Evolutionary conservation across 2,113 vertebrate genomes (phyloP).

Genomic region (Sebastes fasciatus): DNA sequence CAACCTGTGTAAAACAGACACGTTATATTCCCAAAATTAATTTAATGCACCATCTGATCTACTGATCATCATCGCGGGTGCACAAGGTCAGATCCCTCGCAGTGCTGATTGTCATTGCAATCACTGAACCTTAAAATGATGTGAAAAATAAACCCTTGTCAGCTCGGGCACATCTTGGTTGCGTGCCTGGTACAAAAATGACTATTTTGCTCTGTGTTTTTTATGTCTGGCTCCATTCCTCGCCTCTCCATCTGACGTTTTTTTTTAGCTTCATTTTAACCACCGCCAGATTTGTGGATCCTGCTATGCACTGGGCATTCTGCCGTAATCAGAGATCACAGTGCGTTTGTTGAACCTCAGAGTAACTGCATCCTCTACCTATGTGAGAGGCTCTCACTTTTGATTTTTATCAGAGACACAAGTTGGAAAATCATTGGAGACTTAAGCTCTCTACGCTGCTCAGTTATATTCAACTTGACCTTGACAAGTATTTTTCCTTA

Average conservation of each 20-base stretch:
- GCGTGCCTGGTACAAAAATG: slow-evolving; percentile 4
- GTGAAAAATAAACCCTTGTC: slow-evolving; percentile 16
- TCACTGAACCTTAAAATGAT: slow-evolving; percentile 42
- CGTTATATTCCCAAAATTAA: slow-evolving; percentile 1
- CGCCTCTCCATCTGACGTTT: slow-evolving; percentile 22
- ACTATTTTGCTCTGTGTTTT: slow-evolving; percentile 13
- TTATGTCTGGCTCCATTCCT: slow-evolving; percentile 21
- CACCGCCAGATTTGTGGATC: slow-evolving; percentile 21
- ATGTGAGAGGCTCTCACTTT: neutral
- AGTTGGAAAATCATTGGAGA: slow-evolving; percentile 1
- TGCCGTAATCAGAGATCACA: slow-evolving; percentile 44
- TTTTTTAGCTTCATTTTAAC: slow-evolving; percentile 19
- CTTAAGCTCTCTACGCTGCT: neutral
- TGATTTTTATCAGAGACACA: slow-evolving; percentile 12
- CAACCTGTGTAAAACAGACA: slow-evolving; percentile 14
- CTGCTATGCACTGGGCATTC: neutral
- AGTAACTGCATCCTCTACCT: slow-evolving; percentile 6
- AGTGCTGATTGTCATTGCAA: slow-evolving; percentile 21
- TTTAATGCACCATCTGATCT: slow-evolving; percentile 25
- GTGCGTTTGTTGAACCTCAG: neutral
- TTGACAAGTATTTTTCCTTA: neutral
- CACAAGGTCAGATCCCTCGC: slow-evolving; percentile 33
- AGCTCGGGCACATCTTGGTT: slow-evolving; percentile 17
- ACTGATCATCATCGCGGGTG: neutral
- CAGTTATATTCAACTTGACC: neutral